Evolutionary conservation across 2,797 vertebrate genomes (phyloP).

Genomic region (Epinephelus awoara): DNA sequence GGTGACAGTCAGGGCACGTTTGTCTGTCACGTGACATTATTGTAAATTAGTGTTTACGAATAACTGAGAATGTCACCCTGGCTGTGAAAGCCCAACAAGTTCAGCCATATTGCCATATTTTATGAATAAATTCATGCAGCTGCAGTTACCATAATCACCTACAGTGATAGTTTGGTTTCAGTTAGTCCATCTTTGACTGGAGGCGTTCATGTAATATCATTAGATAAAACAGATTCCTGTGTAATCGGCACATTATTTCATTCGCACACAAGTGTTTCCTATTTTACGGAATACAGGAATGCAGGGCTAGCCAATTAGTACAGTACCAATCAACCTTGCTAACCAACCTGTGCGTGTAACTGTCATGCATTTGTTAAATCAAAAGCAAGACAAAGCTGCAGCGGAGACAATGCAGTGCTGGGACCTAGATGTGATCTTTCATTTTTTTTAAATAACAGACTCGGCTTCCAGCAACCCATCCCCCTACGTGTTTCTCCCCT

Average conservation of each 20-base stretch:
- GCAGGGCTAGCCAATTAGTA: slow-evolving; percentile 39
- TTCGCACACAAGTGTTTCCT: not conserved
- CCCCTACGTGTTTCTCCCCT: slow-evolving; percentile 64
- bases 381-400: slow-evolving; percentile 57
- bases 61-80: not conserved
- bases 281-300: not conserved
- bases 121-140: not conserved
- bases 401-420: slow-evolving; percentile 48
- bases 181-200: not conserved
- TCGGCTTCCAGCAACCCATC: slow-evolving; percentile 69
- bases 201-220: not conserved
- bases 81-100: not conserved
- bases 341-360: slow-evolving; percentile 45
- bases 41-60: slow-evolving; percentile 51
- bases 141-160: not conserved
- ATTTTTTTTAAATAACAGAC: slow-evolving; percentile 50
- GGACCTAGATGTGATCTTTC: slow-evolving; percentile 23
- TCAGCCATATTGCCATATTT: not conserved
- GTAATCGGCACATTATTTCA: not conserved
- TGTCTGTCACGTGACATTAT: slow-evolving; percentile 39
- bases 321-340: slow-evolving; percentile 39
- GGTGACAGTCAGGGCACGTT: slow-evolving; percentile 3
- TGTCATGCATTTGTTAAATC: slow-evolving; percentile 52
- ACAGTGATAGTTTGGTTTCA: not conserved
- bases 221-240: not conserved